These are phyloP conservation scores for Embiotoca jacksoni DNA, from an alignment of 2,113 vertebrate species.

Conservation along the genomic window DNA sequence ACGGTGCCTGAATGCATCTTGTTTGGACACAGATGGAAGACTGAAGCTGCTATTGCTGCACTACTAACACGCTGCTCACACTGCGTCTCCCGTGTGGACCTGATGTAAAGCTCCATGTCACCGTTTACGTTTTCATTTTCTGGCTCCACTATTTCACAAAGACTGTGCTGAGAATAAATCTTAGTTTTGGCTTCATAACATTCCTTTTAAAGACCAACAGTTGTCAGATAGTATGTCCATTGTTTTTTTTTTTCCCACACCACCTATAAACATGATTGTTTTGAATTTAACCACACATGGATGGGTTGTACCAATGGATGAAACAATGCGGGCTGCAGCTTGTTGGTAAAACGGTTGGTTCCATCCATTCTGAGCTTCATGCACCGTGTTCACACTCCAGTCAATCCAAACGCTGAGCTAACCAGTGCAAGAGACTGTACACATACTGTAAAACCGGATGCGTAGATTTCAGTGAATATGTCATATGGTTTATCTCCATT, in stretches of 20 bases:
- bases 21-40: background rate
- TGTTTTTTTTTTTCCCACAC: background rate
- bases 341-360: background rate
- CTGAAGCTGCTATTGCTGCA: background rate
- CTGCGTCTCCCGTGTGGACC: background rate
- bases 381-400: slow-evolving; percentile 15
- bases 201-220: background rate
- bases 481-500: background rate
- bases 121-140: background rate
- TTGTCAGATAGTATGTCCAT: background rate
- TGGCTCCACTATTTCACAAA: slow-evolving; percentile 9
- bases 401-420: slow-evolving; percentile 20
- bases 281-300: slow-evolving; percentile 1
- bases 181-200: background rate
- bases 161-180: background rate
- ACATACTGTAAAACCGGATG: background rate
- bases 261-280: background rate
- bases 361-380: background rate
- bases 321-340: background rate
- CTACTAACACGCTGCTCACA: background rate
- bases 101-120: background rate
- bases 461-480: slow-evolving; percentile 16
- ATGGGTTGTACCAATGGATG: background rate
- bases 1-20: background rate
- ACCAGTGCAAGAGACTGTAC: slow-evolving; percentile 15